Percentiles rank a stretch among this genome's conserved stretches.
Conservation (phyloP, 2,797 vertebrate genomes). For the Acanthopagrus latus region DNA sequence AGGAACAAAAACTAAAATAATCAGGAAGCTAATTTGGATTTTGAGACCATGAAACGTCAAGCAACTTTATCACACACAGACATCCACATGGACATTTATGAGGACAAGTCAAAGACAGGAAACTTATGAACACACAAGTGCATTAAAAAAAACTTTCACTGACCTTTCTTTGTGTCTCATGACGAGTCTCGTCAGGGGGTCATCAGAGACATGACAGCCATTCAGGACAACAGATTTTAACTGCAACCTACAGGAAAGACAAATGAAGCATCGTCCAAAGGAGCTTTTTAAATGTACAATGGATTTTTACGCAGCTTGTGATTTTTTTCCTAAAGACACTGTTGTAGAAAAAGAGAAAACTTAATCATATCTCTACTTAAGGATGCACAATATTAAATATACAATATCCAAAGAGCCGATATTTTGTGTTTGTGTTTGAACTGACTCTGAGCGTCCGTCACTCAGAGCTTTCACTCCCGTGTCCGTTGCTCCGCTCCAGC, state of each 20-base stretch:
- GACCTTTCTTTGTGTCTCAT: slow-evolving; percentile 72
- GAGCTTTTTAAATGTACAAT: background rate
- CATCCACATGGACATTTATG: background rate
- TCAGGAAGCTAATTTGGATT: too few relatives aligned
- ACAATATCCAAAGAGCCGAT: too few relatives aligned
- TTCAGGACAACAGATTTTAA: slow-evolving; percentile 71
- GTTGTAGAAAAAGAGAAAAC: background rate
- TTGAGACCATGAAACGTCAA: background rate
- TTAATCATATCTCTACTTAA: too few relatives aligned
- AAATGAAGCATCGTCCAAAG: background rate
- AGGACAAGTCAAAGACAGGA: background rate
- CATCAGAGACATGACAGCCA: slow-evolving; percentile 74
- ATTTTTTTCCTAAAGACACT: background rate
- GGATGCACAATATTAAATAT: too few relatives aligned
- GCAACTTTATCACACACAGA: background rate
- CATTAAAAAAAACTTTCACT: background rate
- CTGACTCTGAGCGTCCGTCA: slow-evolving; percentile 61
- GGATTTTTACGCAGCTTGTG: background rate
- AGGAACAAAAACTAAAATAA: too few relatives aligned
- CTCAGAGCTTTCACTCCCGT: slow-evolving; percentile 67
- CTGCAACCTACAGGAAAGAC: slow-evolving; percentile 48
- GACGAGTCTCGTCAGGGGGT: slow-evolving; percentile 65
- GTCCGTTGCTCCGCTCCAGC: slow-evolving; percentile 80
- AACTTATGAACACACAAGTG: background rate
- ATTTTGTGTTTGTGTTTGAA: slow-evolving; percentile 5